A percentile compares a stretch with the other conserved stretches of the same genome.
Evolutionary conservation across 2,113 vertebrate genomes (phyloP).

Genomic region (Leptodactylus fuscus): DNA sequence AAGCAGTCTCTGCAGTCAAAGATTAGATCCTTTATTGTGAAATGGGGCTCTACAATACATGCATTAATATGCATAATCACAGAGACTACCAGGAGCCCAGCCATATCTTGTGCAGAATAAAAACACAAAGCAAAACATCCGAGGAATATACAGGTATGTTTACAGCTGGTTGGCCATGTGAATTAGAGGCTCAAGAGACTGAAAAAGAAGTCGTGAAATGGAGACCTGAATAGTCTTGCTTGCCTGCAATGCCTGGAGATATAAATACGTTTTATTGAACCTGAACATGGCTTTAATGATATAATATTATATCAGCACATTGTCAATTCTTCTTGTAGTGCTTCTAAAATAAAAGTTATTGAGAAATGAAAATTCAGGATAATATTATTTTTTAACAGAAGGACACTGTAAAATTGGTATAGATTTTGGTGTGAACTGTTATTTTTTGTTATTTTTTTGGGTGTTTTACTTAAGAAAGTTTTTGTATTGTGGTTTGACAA

Average conservation of each 20-base stretch:
- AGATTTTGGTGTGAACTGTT: no score
- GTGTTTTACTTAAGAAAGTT: no score
- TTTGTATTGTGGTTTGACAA: no score
- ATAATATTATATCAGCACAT: not conserved
- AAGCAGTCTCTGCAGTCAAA: conserved; percentile 16
- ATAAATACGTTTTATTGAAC: not conserved
- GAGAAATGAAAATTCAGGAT: no score
- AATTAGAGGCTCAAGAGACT: not conserved
- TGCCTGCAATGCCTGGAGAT: not conserved
- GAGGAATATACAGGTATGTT: not conserved
- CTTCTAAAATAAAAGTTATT: no score
- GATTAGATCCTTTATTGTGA: conserved; percentile 27
- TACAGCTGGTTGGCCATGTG: not conserved
- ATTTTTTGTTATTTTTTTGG: no score
- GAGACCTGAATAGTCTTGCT: not conserved
- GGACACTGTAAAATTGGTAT: no score
- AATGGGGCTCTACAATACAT: not conserved
- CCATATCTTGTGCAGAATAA: not conserved
- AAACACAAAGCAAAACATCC: not conserved
- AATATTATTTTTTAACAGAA: no score
- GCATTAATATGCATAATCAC: conserved; percentile 9
- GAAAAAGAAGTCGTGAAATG: not conserved
- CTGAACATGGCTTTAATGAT: not conserved
- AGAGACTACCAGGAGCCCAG: not conserved
- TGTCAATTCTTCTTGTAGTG: no score